Evolutionary conservation across 2,797 vertebrate species (phyloP).

Genomic region (Pseudochirops cupreus): DNA sequence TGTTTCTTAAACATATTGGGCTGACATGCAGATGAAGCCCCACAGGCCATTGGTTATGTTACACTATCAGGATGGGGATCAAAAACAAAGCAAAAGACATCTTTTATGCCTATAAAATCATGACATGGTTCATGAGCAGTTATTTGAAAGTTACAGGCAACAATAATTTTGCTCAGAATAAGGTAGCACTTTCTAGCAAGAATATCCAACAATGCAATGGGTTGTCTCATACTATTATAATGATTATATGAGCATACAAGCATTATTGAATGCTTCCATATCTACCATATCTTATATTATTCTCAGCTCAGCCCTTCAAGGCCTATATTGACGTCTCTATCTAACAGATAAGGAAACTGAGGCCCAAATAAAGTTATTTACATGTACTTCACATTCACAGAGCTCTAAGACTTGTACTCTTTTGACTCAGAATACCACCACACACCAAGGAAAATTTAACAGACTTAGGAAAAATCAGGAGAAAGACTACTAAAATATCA

Average conservation of each 20-base stretch:
- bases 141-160: not conserved
- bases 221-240: not conserved
- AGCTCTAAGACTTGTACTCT: not conserved
- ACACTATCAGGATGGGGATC: not conserved
- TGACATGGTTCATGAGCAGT: not conserved
- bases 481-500: conserved; percentile 27
- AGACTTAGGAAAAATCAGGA: not conserved
- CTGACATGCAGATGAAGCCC: not conserved
- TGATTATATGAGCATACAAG: not conserved
- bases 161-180: not conserved
- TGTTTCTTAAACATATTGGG: conserved; percentile 13
- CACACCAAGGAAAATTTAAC: conserved; percentile 15
- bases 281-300: not conserved
- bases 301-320: not conserved
- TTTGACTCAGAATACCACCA: not conserved
- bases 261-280: not conserved
- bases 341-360: not conserved
- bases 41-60: not conserved
- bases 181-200: not conserved
- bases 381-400: not conserved
- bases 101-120: not conserved
- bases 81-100: conserved; percentile 14
- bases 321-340: not conserved
- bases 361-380: not conserved
- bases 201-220: not conserved